Conservation (phyloP, 2,113 vertebrate species). For the Halichoeres trimaculatus region DNA sequence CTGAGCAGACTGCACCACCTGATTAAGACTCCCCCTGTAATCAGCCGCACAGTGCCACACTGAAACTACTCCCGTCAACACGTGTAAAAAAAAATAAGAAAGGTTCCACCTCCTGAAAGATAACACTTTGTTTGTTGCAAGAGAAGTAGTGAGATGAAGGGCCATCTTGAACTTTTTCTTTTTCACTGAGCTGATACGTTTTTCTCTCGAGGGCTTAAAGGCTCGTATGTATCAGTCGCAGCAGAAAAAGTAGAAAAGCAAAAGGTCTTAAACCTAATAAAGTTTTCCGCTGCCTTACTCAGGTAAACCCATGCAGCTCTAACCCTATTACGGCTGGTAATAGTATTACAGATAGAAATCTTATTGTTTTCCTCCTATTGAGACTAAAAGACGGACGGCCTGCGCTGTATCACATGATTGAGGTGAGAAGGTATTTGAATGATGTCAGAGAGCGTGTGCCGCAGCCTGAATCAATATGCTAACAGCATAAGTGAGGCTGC, state of each 20-base stretch:
- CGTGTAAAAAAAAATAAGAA: constrained; percentile 65
- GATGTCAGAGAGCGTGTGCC: constrained; percentile 59
- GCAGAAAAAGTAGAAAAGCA: constrained; percentile 75
- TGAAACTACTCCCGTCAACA: constrained; percentile 78
- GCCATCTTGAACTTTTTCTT: constrained; percentile 59
- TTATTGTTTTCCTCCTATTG: constrained; percentile 74
- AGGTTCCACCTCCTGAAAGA: constrained; percentile 77
- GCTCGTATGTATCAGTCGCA: constrained; percentile 79
- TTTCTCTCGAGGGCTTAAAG: constrained; percentile 76
- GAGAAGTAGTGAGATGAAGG: constrained; percentile 47
- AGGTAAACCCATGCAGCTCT: constrained; percentile 74
- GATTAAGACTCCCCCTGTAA: constrained; percentile 92
- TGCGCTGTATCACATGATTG: constrained; percentile 73
- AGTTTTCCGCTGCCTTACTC: constrained; percentile 80
- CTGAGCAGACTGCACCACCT: constrained; percentile 88
- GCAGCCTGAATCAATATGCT: constrained; percentile 55
- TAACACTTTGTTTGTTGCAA: constrained; percentile 74
- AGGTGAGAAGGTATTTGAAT: constrained; percentile 78
- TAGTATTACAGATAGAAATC: constrained; percentile 81
- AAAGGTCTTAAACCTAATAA: constrained; percentile 81
- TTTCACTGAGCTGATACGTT: constrained; percentile 67
- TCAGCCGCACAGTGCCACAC: constrained; percentile 84
- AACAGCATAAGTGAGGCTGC: constrained; percentile 26
- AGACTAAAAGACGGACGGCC: constrained; percentile 65
- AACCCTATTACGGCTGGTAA: constrained; percentile 79